Percentiles rank a stretch among this genome's conserved stretches.
Conservation (phyloP, 1,140 invertebrate genomes). For the Cepaea nemoralis region DNA sequence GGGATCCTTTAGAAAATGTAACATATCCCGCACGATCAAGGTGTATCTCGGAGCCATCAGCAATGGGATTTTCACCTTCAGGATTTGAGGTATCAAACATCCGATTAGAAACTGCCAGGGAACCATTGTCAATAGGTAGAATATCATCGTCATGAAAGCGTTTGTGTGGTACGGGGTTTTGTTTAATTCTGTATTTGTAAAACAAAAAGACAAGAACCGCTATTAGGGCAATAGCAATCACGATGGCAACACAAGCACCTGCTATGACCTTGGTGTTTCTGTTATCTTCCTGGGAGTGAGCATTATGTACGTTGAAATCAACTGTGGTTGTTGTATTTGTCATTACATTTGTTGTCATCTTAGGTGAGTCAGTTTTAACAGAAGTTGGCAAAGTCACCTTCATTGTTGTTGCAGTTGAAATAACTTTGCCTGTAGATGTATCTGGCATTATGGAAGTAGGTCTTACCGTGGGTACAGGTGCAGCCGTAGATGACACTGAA, state of each 20-base stretch:
- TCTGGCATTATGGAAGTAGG: neutral
- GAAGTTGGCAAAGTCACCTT: too few species aligned
- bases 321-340: neutral
- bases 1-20: slow-evolving; percentile 11
- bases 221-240: neutral
- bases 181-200: neutral
- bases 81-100: slow-evolving; percentile 20
- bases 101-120: slow-evolving; percentile 13
- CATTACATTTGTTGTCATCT: too few species aligned
- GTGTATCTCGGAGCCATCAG: slow-evolving; percentile 23
- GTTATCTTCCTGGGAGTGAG: neutral
- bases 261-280: slow-evolving; percentile 16
- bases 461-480: neutral
- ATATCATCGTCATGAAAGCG: slow-evolving; percentile 24
- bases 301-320: neutral
- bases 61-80: neutral
- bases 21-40: slow-evolving; percentile 9
- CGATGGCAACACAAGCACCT: slow-evolving; percentile 2
- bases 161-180: slow-evolving; percentile 18
- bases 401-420: neutral
- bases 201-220: slow-evolving; percentile 16
- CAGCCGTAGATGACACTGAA: neutral
- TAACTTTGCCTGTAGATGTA: neutral
- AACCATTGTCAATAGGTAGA: neutral
- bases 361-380: too few species aligned